Percentiles rank a stretch among this genome's conserved stretches.
Conservation (phyloP, 2,113 vertebrate genomes). For the Athene cunicularia region DNA sequence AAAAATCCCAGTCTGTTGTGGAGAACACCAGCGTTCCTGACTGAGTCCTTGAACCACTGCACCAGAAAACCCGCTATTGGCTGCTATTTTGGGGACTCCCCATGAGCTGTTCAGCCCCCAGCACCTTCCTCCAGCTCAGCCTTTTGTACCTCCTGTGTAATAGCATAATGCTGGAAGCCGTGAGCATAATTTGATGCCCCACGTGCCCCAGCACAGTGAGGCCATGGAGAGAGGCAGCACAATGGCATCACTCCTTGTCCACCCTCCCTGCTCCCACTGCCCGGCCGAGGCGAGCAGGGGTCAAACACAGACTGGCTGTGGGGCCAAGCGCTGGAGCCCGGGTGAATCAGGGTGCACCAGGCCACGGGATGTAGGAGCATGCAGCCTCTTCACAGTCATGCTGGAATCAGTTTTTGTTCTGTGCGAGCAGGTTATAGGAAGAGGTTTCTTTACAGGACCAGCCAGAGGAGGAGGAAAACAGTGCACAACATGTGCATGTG, state of each 20-base stretch:
- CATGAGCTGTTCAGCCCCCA: background rate
- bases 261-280: background rate
- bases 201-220: fast-evolving
- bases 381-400: background rate
- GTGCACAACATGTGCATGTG: background rate
- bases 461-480: background rate
- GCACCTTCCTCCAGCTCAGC: background rate
- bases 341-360: background rate
- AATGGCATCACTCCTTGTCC: background rate
- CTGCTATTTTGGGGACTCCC: no score
- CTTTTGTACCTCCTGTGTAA: background rate
- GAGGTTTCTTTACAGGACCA: background rate
- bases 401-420: background rate
- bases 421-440: background rate
- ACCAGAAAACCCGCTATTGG: background rate
- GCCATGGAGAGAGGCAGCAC: fast-evolving
- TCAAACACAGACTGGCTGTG: background rate
- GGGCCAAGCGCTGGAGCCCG: fast-evolving
- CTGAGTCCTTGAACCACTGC: background rate
- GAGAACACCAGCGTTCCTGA: background rate
- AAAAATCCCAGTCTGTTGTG: background rate
- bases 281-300: fast-evolving
- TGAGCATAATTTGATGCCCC: fast-evolving
- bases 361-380: background rate
- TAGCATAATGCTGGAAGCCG: background rate